Evolutionary conservation across 2,888 invertebrate genomes (phyloP).

Genomic region (Diaphora mendica): DNA sequence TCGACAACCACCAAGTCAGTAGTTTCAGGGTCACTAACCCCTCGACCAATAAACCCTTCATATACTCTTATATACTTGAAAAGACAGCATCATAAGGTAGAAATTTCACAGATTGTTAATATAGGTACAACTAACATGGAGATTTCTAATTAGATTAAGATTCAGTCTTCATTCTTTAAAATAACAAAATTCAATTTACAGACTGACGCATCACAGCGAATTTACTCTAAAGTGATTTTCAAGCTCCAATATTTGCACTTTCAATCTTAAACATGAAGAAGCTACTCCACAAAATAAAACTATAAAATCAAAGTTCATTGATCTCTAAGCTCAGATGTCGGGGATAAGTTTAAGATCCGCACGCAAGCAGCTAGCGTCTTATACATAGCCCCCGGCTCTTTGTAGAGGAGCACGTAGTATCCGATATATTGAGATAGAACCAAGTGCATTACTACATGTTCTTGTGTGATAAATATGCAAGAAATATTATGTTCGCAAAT

Average conservation of each 20-base stretch:
- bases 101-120: not conserved
- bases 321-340: slow-evolving; percentile 52
- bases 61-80: too few species aligned
- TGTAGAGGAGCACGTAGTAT: slow-evolving; percentile 40
- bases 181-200: not conserved
- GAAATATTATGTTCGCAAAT: slow-evolving; percentile 14
- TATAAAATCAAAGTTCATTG: slow-evolving; percentile 61
- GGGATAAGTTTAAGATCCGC: slow-evolving; percentile 51
- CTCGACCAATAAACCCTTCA: too few species aligned
- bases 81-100: not conserved
- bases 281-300: slow-evolving; percentile 42
- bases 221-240: not conserved
- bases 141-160: not conserved
- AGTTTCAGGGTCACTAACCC: too few species aligned
- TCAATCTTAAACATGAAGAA: not conserved
- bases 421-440: slow-evolving; percentile 49
- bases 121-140: not conserved
- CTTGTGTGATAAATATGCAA: slow-evolving; percentile 26
- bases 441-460: slow-evolving; percentile 44
- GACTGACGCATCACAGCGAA: not conserved
- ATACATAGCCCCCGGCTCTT: slow-evolving; percentile 47
- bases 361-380: slow-evolving; percentile 42
- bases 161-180: not conserved
- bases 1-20: too few species aligned
- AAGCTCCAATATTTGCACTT: not conserved